phyloP scores from a whole-genome alignment of 2,797 vertebrate genomes.

The Gadopsis marmoratus region DNA sequence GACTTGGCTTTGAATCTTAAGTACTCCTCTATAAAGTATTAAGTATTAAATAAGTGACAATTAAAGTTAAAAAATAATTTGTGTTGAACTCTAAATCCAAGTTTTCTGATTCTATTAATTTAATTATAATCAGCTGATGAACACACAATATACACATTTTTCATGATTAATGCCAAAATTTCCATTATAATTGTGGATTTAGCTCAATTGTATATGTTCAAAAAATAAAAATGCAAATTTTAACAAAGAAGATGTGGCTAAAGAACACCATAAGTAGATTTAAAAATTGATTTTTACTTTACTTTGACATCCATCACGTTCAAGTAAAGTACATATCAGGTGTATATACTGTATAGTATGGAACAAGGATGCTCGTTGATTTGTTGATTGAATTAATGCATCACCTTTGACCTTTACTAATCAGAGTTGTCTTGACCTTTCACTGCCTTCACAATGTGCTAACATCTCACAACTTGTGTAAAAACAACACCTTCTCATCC shows the following conservation, averaged over 20 bases:
- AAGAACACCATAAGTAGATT: neutral
- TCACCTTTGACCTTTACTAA: conserved; percentile 65
- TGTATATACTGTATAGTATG: neutral
- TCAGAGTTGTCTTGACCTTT: conserved; percentile 69
- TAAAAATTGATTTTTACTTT: neutral
- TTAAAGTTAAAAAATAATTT: neutral
- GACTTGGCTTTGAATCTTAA: neutral
- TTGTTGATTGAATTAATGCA: conserved; percentile 67
- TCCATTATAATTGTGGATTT: neutral
- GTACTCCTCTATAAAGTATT: neutral
- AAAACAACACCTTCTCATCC: conserved; percentile 77
- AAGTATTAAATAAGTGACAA: neutral
- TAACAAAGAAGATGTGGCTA: neutral
- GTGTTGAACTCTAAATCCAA: neutral
- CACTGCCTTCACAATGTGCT: conserved; percentile 66
- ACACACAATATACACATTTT: neutral
- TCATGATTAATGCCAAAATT: neutral
- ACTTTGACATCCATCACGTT: neutral
- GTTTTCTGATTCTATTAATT: neutral
- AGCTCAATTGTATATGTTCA: neutral
- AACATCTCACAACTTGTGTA: conserved; percentile 69
- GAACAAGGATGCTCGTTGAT: conserved; percentile 25
- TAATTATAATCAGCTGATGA: neutral
- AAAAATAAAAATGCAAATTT: too few relatives aligned
- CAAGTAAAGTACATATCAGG: conserved; percentile 1